These are phyloP conservation scores for Sapayoa aenigma DNA, from an alignment of 2,113 vertebrate genomes.

Conservation along the genomic window DNA sequence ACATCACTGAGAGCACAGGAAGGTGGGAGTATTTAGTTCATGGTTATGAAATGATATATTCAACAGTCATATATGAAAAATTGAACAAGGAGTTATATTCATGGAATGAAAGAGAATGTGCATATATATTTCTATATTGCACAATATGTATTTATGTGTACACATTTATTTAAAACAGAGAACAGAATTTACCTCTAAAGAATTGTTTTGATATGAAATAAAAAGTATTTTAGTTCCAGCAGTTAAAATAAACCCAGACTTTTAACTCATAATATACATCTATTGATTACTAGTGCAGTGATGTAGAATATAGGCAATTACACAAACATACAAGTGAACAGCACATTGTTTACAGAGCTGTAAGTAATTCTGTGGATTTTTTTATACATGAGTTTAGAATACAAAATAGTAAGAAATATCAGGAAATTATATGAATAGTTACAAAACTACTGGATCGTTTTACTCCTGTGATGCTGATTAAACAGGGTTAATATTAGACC, in stretches of 20 bases:
- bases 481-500: background rate
- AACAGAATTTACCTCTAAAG: background rate
- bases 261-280: background rate
- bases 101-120: background rate
- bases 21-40: background rate
- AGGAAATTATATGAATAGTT: background rate
- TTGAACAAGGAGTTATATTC: background rate
- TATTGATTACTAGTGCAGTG: background rate
- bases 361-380: rapidly evolving
- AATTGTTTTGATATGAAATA: background rate
- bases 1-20: background rate
- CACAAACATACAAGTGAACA: background rate
- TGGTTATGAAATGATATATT: background rate
- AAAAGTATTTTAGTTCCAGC: background rate
- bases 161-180: background rate
- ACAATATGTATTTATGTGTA: background rate
- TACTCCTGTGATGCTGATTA: background rate
- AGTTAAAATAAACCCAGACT: background rate
- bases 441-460: background rate
- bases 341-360: background rate
- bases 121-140: background rate
- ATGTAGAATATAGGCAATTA: background rate
- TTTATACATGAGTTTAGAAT: background rate
- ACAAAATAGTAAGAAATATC: background rate
- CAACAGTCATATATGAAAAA: background rate